A percentile compares a stretch with the other conserved stretches of the same genome.
Conservation (phyloP, 2,888 invertebrate genomes). For the Gnatocerus cornutus region DNA sequence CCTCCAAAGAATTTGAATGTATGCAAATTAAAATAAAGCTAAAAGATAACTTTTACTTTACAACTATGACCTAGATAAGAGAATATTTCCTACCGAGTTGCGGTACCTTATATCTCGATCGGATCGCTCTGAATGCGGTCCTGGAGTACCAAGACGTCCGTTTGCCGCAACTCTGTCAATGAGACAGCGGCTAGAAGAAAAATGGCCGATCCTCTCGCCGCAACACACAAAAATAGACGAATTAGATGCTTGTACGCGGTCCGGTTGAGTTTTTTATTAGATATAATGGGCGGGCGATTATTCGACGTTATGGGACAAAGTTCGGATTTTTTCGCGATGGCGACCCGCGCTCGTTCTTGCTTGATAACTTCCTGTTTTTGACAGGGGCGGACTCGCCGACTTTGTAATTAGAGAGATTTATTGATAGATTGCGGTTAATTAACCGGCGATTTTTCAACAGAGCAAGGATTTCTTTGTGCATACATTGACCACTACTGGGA, state of each 20-base stretch:
- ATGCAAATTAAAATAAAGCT: conserved; percentile 54
- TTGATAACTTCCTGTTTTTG: conserved; percentile 28
- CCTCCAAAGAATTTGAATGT: too few relatives aligned
- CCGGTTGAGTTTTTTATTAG: conserved; percentile 45
- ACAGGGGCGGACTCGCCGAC: conserved; percentile 19
- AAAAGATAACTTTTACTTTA: conserved; percentile 57
- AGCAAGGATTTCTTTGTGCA: not conserved
- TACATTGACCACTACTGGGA: not conserved
- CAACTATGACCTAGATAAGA: conserved; percentile 56
- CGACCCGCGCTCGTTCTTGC: conserved; percentile 30
- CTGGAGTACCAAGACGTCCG: not conserved
- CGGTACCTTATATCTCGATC: not conserved
- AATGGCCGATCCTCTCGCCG: conserved; percentile 20
- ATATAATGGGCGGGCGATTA: conserved; percentile 45
- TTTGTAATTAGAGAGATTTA: conserved; percentile 5
- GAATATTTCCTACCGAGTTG: conserved; percentile 41
- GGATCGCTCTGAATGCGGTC: not conserved
- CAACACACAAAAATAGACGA: conserved; percentile 39
- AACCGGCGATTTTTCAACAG: not conserved
- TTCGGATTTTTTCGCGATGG: conserved; percentile 46
- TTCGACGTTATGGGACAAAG: conserved; percentile 46
- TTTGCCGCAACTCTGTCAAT: conserved; percentile 24
- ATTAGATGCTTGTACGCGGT: conserved; percentile 42
- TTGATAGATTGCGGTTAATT: conserved; percentile 3
- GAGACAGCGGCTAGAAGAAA: conserved; percentile 15